Evolutionary conservation across 2,113 vertebrate species (phyloP).

Genomic region (Heterotilapia buettikoferi): DNA sequence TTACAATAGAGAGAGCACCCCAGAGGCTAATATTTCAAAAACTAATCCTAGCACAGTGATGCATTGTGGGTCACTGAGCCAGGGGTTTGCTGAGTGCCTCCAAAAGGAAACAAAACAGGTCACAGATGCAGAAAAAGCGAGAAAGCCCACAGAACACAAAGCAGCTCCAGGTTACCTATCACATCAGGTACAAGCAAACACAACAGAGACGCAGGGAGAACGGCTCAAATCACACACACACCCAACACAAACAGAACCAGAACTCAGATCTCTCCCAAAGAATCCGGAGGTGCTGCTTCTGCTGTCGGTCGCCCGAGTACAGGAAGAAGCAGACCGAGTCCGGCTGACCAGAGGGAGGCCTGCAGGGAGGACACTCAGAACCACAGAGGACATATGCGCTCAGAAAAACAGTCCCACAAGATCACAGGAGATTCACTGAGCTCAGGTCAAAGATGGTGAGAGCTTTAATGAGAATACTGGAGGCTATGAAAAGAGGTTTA

Average conservation of each 20-base stretch:
- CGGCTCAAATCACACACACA: fast-evolving
- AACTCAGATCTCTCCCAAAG: not conserved
- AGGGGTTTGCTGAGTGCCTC: not conserved
- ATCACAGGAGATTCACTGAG: not conserved
- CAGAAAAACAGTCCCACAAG: not conserved
- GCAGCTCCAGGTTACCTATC: not conserved
- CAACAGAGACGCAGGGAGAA: not conserved
- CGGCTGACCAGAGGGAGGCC: not conserved
- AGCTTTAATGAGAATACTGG: not conserved
- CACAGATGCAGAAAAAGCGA: fast-evolving
- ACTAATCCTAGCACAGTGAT: not conserved
- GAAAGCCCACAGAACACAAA: not conserved
- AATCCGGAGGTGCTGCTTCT: not conserved
- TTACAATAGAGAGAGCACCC: not conserved
- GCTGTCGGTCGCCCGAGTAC: not conserved
- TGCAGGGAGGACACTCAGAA: not conserved
- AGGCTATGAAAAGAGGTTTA: fast-evolving
- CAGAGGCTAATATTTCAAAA: not conserved
- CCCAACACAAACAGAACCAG: not conserved
- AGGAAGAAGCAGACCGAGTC: not conserved
- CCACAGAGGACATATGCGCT: not conserved
- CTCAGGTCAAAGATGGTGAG: not conserved
- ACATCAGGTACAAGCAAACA: not conserved
- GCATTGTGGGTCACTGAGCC: not conserved
- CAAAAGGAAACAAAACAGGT: not conserved